A percentile compares a stretch with the other conserved stretches of the same genome.
phyloP scores from a whole-genome alignment of 2,113 vertebrate genomes.

The Dascyllus trimaculatus region DNA sequence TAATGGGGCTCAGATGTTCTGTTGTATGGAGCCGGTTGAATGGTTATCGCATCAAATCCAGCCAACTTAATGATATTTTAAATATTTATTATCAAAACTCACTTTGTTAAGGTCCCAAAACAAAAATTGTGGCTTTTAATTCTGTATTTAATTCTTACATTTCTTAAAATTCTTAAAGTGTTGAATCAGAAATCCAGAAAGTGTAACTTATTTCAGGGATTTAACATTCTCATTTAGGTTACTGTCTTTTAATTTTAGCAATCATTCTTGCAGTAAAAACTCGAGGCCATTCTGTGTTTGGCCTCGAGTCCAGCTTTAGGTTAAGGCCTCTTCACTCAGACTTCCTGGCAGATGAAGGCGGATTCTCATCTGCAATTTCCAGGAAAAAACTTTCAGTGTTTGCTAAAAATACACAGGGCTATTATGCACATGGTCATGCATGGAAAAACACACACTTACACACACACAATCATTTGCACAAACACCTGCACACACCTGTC shows the following conservation, averaged over 20 bases:
- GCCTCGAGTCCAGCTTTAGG: slow-evolving; percentile 43
- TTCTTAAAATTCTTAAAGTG: too few species aligned
- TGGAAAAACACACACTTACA: slow-evolving; percentile 48
- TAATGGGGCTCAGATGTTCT: slow-evolving; percentile 51
- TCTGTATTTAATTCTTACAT: too few species aligned
- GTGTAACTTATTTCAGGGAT: neutral
- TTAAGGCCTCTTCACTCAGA: slow-evolving; percentile 31
- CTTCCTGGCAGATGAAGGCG: slow-evolving; percentile 68
- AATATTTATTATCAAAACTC: neutral
- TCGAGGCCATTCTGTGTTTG: slow-evolving; percentile 29
- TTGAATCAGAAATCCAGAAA: neutral
- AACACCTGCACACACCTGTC: slow-evolving; percentile 60
- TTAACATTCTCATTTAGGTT: too few species aligned
- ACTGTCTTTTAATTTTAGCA: neutral
- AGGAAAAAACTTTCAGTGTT: slow-evolving; percentile 57
- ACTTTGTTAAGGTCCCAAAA: too few species aligned
- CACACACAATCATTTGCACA: slow-evolving; percentile 28
- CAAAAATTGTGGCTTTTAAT: neutral
- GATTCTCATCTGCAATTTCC: slow-evolving; percentile 66
- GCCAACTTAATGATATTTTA: slow-evolving; percentile 15
- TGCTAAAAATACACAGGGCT: slow-evolving; percentile 73
- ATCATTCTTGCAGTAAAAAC: neutral
- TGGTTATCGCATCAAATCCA: slow-evolving; percentile 24
- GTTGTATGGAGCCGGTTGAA: slow-evolving; percentile 7
- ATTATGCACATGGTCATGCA: slow-evolving; percentile 63